A percentile compares a stretch with the other conserved stretches of the same genome.
These are phyloP conservation scores for Tarsius wallacei DNA, from an alignment of 2,797 vertebrate genomes.

Conservation along the genomic window DNA sequence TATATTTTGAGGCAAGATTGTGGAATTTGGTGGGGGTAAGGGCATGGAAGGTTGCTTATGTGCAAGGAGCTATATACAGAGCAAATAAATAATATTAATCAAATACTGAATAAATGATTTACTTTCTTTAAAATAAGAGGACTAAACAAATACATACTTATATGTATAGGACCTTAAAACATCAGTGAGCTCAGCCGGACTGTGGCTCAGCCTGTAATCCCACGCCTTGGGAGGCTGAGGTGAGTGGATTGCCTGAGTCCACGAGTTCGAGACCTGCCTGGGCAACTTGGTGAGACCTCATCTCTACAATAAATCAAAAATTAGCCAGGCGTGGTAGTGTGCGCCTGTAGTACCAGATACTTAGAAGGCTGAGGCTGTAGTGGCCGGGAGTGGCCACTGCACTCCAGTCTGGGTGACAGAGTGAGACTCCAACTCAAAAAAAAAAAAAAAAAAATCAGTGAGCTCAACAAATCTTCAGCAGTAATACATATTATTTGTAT, in stretches of 20 bases:
- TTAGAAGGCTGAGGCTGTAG: too few relatives aligned
- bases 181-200: background rate
- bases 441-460: background rate
- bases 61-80: background rate
- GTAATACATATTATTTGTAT: background rate
- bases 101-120: background rate
- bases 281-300: too few relatives aligned
- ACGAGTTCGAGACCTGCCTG: too few relatives aligned
- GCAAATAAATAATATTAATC: background rate
- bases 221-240: too few relatives aligned
- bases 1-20: background rate
- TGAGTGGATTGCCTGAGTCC: too few relatives aligned
- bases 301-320: too few relatives aligned
- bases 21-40: background rate
- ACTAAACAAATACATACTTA: background rate
- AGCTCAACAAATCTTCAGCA: background rate
- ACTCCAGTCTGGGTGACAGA: too few relatives aligned
- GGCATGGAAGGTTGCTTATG: background rate
- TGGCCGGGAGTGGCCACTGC: too few relatives aligned
- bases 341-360: too few relatives aligned
- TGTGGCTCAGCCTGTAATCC: too few relatives aligned
- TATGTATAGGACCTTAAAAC: background rate
- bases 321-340: too few relatives aligned
- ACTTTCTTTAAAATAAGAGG: conserved; percentile 3
- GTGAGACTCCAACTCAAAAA: too few relatives aligned